Conservation (phyloP, 2,888 invertebrate genomes). For the Stegophylla sp. region DNA sequence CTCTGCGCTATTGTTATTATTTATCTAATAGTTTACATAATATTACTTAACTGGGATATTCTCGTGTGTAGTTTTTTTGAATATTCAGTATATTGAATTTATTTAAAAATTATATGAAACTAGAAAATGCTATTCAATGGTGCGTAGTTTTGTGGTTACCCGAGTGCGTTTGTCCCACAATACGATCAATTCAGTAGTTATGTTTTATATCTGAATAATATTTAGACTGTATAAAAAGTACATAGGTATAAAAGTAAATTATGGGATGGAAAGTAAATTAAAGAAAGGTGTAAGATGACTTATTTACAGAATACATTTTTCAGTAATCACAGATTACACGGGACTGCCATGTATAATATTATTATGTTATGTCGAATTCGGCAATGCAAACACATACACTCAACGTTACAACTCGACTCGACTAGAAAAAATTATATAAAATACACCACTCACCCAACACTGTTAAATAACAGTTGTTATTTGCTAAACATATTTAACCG, state of each 20-base stretch:
- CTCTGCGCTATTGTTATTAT: not conserved
- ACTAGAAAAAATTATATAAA: no score
- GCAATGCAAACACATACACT: no score
- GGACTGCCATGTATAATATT: no score
- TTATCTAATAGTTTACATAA: conserved; percentile 5
- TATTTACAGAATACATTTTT: no score
- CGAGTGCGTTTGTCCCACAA: conserved; percentile 25
- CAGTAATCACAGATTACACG: no score
- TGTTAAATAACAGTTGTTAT: no score
- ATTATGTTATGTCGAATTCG: no score
- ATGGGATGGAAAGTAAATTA: conserved; percentile 5
- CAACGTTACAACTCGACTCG: no score
- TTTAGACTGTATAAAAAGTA: not conserved
- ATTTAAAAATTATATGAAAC: conserved; percentile 4
- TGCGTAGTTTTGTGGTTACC: conserved; percentile 32
- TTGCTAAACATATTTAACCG: no score
- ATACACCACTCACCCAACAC: no score
- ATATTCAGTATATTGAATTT: not conserved
- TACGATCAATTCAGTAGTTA: not conserved
- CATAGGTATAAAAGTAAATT: conserved; percentile 31
- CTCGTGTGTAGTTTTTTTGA: not conserved
- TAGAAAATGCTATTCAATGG: conserved; percentile 16
- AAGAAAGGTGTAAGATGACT: no score
- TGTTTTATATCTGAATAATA: not conserved
- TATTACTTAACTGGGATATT: not conserved